Evolutionary conservation across 2,888 invertebrate species (phyloP).

Genomic region (Agapostemon virescens): DNA sequence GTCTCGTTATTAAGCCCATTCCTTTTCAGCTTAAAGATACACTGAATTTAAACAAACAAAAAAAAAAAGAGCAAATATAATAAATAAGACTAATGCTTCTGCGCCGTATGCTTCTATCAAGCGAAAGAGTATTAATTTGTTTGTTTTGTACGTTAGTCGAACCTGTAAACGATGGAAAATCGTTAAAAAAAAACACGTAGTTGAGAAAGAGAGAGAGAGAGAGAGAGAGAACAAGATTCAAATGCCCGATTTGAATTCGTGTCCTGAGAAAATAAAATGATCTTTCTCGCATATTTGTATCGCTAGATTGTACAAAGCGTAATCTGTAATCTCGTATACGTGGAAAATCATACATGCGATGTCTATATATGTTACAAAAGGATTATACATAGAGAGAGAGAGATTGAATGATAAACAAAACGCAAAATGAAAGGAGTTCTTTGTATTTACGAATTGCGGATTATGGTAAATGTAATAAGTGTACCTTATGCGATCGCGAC

Average conservation of each 20-base stretch:
- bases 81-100: slow-evolving; percentile 25
- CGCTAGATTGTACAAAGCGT: slow-evolving; percentile 51
- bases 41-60: no score
- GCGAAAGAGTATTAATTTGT: slow-evolving; percentile 30
- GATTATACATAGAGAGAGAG: slow-evolving; percentile 13
- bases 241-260: background rate
- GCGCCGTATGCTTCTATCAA: slow-evolving; percentile 32
- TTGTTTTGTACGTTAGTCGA: slow-evolving; percentile 10
- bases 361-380: slow-evolving; percentile 27
- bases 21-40: slow-evolving; percentile 46
- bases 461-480: slow-evolving; percentile 45
- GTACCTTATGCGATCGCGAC: slow-evolving; percentile 48
- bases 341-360: slow-evolving; percentile 24
- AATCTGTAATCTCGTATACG: slow-evolving; percentile 37
- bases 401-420: background rate
- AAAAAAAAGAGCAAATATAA: background rate
- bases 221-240: slow-evolving; percentile 6
- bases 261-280: background rate
- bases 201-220: background rate
- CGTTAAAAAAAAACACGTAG: background rate
- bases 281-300: slow-evolving; percentile 38
- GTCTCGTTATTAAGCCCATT: slow-evolving; percentile 65
- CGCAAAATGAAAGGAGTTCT: background rate
- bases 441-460: slow-evolving; percentile 35
- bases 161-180: slow-evolving; percentile 1